Conservation (phyloP, 2,113 vertebrate genomes). For the Cryptotis parvus region DNA sequence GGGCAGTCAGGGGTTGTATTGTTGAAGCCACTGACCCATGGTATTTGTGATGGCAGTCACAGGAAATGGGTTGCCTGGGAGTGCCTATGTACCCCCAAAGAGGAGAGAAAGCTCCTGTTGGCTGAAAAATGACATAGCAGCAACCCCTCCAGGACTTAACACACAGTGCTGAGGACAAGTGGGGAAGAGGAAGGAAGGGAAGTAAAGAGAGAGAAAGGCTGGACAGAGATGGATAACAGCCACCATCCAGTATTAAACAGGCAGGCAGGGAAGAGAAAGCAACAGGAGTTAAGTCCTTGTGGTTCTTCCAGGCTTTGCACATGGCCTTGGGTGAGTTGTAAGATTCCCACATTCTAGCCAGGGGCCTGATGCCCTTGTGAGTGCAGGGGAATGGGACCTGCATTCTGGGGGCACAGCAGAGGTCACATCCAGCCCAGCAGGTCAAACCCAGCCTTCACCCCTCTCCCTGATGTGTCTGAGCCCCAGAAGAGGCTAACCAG, state of each 20-base stretch:
- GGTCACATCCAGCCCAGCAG: neutral
- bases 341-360: neutral
- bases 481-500: neutral
- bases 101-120: neutral
- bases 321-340: neutral
- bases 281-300: no score
- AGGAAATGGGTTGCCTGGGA: neutral
- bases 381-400: neutral
- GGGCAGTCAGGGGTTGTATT: neutral
- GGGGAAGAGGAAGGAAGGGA: neutral
- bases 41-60: neutral
- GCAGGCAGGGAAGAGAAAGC: neutral
- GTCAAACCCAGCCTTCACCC: neutral
- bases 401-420: neutral
- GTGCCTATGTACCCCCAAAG: neutral
- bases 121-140: neutral
- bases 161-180: neutral
- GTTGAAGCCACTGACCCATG: slow-evolving; percentile 5
- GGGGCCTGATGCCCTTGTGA: neutral
- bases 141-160: neutral
- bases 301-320: neutral
- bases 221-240: neutral
- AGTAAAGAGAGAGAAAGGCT: neutral
- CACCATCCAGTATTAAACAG: neutral
- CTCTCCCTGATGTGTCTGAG: neutral